phyloP scores from a whole-genome alignment of 2,797 vertebrate genomes.

The Leptatherina wallacei region DNA sequence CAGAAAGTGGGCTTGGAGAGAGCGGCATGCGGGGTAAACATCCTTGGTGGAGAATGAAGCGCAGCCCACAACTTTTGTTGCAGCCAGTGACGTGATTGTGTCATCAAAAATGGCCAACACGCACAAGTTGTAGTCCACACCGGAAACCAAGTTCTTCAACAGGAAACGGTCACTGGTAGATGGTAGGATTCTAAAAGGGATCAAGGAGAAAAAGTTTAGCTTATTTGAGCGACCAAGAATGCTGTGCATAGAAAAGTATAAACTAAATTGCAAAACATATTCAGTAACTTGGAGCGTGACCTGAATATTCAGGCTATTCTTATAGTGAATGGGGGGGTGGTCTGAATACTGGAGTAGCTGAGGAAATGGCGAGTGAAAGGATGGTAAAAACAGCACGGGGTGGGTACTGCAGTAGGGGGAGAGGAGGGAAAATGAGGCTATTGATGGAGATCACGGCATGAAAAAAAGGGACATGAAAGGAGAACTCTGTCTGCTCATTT shows the following conservation, averaged over 20 bases:
- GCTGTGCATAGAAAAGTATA: not conserved
- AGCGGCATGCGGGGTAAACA: constrained; percentile 89
- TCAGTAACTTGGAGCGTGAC: not conserved
- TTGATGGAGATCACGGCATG: constrained; percentile 65
- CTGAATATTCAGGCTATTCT: constrained; percentile 21
- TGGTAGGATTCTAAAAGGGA: constrained; percentile 86
- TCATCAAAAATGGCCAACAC: constrained; percentile 92
- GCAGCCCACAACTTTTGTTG: constrained; percentile 91
- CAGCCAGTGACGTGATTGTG: constrained; percentile 85
- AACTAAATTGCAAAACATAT: constrained; percentile 3
- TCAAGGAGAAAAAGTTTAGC: not conserved
- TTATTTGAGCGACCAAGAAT: constrained; percentile 34
- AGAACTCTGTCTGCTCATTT: constrained; percentile 72
- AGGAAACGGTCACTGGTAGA: constrained; percentile 88
- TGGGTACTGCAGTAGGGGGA: constrained; percentile 57
- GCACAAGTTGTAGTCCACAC: constrained; percentile 91
- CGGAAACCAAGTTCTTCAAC: constrained; percentile 90
- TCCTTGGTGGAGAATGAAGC: constrained; percentile 90
- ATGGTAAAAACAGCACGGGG: constrained; percentile 36
- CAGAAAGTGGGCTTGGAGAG: constrained; percentile 91
- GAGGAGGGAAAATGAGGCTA: constrained; percentile 73
- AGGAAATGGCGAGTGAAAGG: constrained; percentile 36
- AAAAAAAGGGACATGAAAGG: constrained; percentile 64
- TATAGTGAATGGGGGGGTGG: not conserved
- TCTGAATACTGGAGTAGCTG: constrained; percentile 26